Base-by-base conservation (phyloP, 2,113 vertebrate genomes). In the Morphnarchus princeps region DNA sequence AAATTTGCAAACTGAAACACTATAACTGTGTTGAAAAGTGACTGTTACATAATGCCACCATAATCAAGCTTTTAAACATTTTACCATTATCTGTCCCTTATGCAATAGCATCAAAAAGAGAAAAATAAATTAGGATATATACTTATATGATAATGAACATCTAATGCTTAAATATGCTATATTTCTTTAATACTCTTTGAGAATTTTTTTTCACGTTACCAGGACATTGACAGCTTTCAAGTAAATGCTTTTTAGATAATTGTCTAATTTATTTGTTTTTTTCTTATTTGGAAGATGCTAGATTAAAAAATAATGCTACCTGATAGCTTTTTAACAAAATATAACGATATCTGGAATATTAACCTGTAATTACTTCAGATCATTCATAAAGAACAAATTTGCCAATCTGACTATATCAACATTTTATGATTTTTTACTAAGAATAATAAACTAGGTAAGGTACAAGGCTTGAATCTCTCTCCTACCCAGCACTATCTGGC, bases 1-100 rank as follows among this genome's bases (percentile, higher is more conserved):
- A 97, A 97, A 97, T 97, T 97, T 97, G 96, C 96, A 98, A 98
- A 98, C 96, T 98, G 96, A 97, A 98, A 97, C 66, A 93, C 93
- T 97, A 62, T 97, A 97, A 95, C 61, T 36, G 58, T 96, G 92
- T 86, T 97, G 97, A 98, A 98, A 97, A 97, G 91, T 63, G 61
- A 96, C 87, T 93, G 87, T 87, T 95, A 90, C n/a, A 91, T 92
- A 95, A 97, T 92, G 95, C 94, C 91, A 95, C 90, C 95, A 87
- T 72, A 88, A 91, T 76, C 49, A 89, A 83, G 84, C 10, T 94
- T 93, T 93, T 79, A 93, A 89, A 92, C 31, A 62, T 72, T 95
- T 95, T 74, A 95, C 47, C 59, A 67, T 90, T 91, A 85, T 80
- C 83, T 67, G 74, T 61, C 38, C 50, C 66, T 85, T 85, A 80